Percentiles rank a stretch among this genome's conserved stretches.
Evolutionary conservation across 2,797 vertebrate genomes (phyloP).

Genomic region (Diceros bicornis): DNA sequence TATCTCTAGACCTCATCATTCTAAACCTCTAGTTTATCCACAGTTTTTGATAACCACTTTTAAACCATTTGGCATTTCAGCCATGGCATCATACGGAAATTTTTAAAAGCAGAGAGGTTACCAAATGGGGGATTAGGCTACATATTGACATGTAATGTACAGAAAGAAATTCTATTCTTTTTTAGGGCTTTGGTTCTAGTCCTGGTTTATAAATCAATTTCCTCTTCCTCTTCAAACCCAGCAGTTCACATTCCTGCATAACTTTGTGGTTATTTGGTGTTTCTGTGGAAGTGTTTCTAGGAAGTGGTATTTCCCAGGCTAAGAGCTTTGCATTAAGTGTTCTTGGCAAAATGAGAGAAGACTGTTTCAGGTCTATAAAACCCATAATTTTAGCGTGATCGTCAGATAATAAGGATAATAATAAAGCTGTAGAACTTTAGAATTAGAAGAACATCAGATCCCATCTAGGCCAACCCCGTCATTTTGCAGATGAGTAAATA

Average conservation of each 20-base stretch:
- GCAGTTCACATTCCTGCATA: slow-evolving; percentile 85
- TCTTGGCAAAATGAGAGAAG: slow-evolving; percentile 49
- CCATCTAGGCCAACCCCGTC: slow-evolving; percentile 52
- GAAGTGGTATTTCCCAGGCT: slow-evolving; percentile 79
- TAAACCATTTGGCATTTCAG: slow-evolving; percentile 74
- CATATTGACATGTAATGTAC: slow-evolving; percentile 28
- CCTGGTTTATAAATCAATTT: slow-evolving; percentile 86
- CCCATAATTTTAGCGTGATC: slow-evolving; percentile 75
- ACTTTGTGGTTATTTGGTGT: slow-evolving; percentile 83
- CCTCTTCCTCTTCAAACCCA: slow-evolving; percentile 82
- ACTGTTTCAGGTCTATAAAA: slow-evolving; percentile 61
- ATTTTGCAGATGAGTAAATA: slow-evolving; percentile 80
- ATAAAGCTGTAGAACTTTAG: slow-evolving; percentile 70
- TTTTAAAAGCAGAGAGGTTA: slow-evolving; percentile 76
- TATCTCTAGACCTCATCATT: slow-evolving; percentile 72
- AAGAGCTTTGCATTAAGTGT: slow-evolving; percentile 4
- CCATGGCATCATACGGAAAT: slow-evolving; percentile 64
- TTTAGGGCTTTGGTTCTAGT: slow-evolving; percentile 76
- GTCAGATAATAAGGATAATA: slow-evolving; percentile 80
- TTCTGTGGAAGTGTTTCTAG: slow-evolving; percentile 79
- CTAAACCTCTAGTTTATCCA: slow-evolving; percentile 23
- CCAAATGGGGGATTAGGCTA: slow-evolving; percentile 66
- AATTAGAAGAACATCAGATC: slow-evolving; percentile 60
- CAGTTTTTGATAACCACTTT: slow-evolving; percentile 69
- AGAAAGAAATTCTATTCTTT: slow-evolving; percentile 74